These are phyloP conservation scores for Latheticus oryzae DNA, from an alignment of 2,888 invertebrate genomes.

Conservation along the genomic window DNA sequence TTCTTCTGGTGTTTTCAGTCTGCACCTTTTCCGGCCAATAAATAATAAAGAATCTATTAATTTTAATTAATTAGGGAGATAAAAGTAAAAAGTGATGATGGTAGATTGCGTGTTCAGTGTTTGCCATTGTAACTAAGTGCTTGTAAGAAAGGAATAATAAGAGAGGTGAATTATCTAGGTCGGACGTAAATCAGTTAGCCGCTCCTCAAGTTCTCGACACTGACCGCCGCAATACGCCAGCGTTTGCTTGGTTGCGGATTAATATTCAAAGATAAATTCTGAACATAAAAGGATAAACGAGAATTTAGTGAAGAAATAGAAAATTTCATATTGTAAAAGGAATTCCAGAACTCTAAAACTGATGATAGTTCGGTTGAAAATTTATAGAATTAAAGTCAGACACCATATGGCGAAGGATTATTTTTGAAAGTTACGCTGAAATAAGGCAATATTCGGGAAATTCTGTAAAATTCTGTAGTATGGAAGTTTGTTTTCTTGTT, in stretches of 20 bases:
- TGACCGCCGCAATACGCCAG: constrained; percentile 48
- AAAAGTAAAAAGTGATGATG: constrained; percentile 25
- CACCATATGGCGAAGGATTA: no score
- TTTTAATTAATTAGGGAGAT: constrained; percentile 33
- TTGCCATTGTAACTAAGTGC: constrained; percentile 12
- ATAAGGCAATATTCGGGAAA: no score
- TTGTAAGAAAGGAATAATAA: constrained; percentile 25
- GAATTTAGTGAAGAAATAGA: neutral
- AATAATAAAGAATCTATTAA: constrained; percentile 23
- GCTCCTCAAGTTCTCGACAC: constrained; percentile 41
- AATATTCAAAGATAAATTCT: constrained; percentile 34
- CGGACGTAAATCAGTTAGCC: constrained; percentile 47
- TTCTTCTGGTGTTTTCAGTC: no score
- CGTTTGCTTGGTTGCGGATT: constrained; percentile 48
- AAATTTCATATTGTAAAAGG: no score
- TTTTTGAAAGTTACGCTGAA: no score
- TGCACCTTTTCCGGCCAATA: constrained; percentile 24
- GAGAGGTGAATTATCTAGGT: constrained; percentile 33
- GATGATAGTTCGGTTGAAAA: no score
- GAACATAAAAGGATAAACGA: no score
- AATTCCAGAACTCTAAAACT: no score
- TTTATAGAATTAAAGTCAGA: no score
- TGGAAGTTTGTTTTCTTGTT: no score
- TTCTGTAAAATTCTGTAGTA: no score
- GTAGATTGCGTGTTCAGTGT: constrained; percentile 24